A percentile compares a stretch with the other conserved stretches of the same genome.
Conservation (phyloP, 2,113 vertebrate genomes). For the Leiothrix lutea region DNA sequence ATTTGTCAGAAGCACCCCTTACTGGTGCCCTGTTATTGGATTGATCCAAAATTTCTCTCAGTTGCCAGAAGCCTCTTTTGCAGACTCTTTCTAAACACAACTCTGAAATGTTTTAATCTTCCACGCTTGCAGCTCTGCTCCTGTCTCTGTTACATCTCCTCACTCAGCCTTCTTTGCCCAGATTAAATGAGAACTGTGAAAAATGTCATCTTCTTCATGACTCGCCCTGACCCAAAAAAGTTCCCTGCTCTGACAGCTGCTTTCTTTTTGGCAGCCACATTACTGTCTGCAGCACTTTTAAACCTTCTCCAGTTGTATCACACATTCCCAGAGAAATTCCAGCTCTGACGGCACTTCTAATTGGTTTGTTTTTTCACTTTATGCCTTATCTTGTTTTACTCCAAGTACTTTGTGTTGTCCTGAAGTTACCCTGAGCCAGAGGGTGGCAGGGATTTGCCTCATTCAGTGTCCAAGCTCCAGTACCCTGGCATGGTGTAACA, state of each 20-base stretch:
- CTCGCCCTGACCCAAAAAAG: not conserved
- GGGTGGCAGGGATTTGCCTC: constrained; percentile 8
- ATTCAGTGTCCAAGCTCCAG: constrained; percentile 2
- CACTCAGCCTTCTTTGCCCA: not conserved
- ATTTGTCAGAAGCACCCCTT: not conserved
- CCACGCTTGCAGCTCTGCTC: not conserved
- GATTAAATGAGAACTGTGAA: not conserved
- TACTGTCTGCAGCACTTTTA: constrained; percentile 2
- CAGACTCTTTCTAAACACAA: not conserved
- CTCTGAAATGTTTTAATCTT: constrained; percentile 13
- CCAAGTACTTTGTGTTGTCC: constrained; percentile 24
- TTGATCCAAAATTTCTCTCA: not conserved
- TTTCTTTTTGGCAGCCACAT: constrained; percentile 13
- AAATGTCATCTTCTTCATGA: constrained; percentile 1
- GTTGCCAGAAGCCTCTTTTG: constrained; percentile 4
- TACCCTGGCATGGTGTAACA: constrained; percentile 11
- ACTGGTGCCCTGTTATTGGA: not conserved
- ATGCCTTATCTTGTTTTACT: constrained; percentile 29
- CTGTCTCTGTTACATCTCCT: not conserved
- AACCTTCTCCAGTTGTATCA: constrained; percentile 13
- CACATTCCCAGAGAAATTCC: constrained; percentile 29
- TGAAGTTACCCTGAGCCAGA: constrained; percentile 32
- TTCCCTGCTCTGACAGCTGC: constrained; percentile 4
- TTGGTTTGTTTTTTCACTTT: constrained; percentile 5
- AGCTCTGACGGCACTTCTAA: not conserved